A percentile compares a stretch with the other conserved stretches of the same genome.
Conservation (phyloP, 2,113 vertebrate species). For the Puffinus mauretanicus region DNA sequence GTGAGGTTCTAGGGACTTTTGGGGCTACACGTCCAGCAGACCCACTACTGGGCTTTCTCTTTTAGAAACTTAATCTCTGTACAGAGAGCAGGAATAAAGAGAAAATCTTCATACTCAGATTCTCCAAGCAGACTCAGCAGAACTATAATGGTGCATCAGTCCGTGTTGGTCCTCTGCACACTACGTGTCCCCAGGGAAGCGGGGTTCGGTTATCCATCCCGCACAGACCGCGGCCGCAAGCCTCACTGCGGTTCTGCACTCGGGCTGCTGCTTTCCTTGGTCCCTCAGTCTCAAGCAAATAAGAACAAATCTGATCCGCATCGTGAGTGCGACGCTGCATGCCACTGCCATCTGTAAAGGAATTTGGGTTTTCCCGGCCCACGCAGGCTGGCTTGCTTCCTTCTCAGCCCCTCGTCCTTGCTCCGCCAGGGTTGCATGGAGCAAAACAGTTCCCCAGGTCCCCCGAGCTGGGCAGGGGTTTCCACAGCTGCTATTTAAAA, state of each 20-base stretch:
- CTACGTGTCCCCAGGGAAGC: background rate
- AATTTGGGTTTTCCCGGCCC: background rate
- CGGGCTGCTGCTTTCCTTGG: background rate
- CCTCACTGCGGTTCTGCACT: background rate
- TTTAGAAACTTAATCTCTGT: background rate
- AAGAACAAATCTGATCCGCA: fast-evolving
- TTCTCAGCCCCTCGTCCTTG: background rate
- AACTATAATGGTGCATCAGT: background rate
- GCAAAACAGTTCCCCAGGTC: background rate
- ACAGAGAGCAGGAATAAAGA: background rate
- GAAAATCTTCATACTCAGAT: background rate
- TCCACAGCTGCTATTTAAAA: background rate
- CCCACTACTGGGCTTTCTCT: background rate
- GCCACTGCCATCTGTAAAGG: background rate
- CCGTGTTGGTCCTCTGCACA: fast-evolving
- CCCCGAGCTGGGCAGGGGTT: no score
- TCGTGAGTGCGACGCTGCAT: fast-evolving
- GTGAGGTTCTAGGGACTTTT: background rate
- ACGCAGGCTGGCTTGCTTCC: no score
- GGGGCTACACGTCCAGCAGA: background rate
- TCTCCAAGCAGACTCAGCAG: background rate
- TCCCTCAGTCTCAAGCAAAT: background rate
- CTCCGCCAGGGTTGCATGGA: background rate
- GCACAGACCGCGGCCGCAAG: fast-evolving
- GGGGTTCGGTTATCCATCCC: background rate